Evolutionary conservation across 1,140 invertebrate species (phyloP).

Genomic region (Caenorhabditis latens): DNA sequence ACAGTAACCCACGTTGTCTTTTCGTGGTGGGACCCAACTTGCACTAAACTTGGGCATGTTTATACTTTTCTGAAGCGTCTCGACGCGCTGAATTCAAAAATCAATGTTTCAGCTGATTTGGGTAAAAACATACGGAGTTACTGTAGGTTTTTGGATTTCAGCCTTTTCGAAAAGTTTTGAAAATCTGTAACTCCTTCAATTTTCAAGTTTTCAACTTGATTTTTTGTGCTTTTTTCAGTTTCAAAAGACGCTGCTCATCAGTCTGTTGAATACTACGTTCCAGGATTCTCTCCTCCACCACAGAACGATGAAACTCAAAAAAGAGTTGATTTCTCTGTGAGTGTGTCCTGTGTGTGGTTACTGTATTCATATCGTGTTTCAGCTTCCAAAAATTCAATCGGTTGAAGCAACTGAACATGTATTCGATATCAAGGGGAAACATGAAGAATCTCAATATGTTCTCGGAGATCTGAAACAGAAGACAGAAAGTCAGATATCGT

Average conservation of each 20-base stretch:
- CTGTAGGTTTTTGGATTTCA: no score
- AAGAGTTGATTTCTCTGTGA: neutral
- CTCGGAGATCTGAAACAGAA: neutral
- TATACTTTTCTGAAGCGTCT: no score
- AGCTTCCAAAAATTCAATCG: neutral
- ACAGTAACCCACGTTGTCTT: neutral
- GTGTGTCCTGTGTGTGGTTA: neutral
- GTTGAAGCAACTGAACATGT: slow-evolving; percentile 13
- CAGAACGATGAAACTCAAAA: neutral
- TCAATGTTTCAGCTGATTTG: no score
- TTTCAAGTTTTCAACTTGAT: no score
- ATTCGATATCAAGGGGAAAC: neutral
- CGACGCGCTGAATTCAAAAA: no score
- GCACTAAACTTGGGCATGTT: no score
- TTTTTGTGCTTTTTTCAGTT: no score
- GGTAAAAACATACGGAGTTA: no score
- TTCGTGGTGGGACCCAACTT: no score
- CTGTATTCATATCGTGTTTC: neutral
- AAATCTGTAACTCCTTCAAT: no score
- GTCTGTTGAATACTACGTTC: neutral
- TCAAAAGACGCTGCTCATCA: no score
- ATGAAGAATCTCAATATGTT: neutral
- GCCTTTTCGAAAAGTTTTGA: no score
- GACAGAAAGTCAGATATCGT: neutral
- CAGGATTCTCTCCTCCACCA: slow-evolving; percentile 23